These are phyloP conservation scores for Subacronicta megacephala DNA, from an alignment of 2,888 invertebrate species.

Conservation along the genomic window DNA sequence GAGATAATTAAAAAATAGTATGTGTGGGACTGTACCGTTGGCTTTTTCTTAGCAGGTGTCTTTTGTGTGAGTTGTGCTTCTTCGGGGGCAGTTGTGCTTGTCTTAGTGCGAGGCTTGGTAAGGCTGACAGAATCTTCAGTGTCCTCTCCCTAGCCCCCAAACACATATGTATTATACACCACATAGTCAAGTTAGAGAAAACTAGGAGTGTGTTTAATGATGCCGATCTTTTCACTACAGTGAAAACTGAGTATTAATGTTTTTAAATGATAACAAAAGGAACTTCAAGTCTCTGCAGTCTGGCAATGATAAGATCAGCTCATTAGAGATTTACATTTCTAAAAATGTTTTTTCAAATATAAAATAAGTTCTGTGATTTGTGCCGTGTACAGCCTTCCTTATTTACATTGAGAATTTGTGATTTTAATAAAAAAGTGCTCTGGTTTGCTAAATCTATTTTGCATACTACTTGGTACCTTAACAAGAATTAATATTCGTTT, in stretches of 20 bases:
- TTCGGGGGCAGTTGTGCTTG: constrained; percentile 86
- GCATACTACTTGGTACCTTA: constrained; percentile 71
- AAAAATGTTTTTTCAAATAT: constrained; percentile 27
- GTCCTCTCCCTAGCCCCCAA: constrained; percentile 82
- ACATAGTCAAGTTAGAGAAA: constrained; percentile 48
- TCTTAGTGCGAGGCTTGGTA: constrained; percentile 85
- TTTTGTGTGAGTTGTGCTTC: constrained; percentile 87
- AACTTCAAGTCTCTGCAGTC: background rate
- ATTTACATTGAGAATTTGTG: constrained; percentile 38
- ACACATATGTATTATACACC: constrained; percentile 62
- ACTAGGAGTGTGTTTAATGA: constrained; percentile 24
- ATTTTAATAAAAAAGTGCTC: constrained; percentile 28
- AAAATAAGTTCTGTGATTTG: constrained; percentile 42
- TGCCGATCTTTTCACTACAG: constrained; percentile 23
- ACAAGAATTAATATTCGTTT: constrained; percentile 75
- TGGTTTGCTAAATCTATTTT: constrained; percentile 29
- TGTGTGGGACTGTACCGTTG: constrained; percentile 76
- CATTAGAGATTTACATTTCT: constrained; percentile 22
- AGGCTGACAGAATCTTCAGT: constrained; percentile 86
- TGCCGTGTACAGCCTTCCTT: constrained; percentile 30
- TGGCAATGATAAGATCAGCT: constrained; percentile 30
- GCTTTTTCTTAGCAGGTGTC: constrained; percentile 86
- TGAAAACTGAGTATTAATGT: background rate
- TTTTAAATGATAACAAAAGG: background rate
- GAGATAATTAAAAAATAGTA: constrained; percentile 76